These are phyloP conservation scores for Silurus aristotelis DNA, from an alignment of 2,797 vertebrate species.

Conservation along the genomic window DNA sequence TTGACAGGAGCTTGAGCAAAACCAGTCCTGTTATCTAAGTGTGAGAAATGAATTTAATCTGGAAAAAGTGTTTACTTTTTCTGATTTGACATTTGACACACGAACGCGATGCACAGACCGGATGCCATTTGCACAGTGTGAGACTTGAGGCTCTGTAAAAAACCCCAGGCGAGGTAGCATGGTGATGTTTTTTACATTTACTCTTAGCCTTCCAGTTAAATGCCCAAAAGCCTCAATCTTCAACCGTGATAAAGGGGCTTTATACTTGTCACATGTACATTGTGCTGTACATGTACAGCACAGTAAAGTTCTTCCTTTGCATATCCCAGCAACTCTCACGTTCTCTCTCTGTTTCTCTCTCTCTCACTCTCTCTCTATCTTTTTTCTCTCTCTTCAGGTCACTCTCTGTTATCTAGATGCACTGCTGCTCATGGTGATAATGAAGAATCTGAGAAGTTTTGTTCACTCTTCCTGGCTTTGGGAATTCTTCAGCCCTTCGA, in stretches of 20 bases:
- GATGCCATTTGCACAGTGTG: neutral
- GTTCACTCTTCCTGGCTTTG: constrained; percentile 83
- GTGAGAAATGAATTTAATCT: neutral
- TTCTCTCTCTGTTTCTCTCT: constrained; percentile 9
- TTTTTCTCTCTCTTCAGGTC: constrained; percentile 70
- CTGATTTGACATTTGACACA: neutral
- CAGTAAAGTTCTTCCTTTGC: too few relatives aligned
- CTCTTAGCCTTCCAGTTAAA: neutral
- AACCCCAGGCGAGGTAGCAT: neutral
- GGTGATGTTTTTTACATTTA: neutral
- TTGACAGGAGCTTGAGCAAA: neutral
- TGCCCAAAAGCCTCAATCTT: neutral
- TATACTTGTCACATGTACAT: too few relatives aligned
- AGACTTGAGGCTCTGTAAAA: neutral
- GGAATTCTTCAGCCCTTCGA: constrained; percentile 88
- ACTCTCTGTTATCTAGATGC: constrained; percentile 84
- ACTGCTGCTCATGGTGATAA: constrained; percentile 68
- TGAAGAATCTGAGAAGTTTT: constrained; percentile 83
- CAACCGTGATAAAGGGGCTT: neutral
- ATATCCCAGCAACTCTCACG: neutral
- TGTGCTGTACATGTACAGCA: too few relatives aligned
- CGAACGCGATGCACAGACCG: too few relatives aligned
- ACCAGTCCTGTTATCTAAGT: neutral
- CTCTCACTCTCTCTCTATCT: neutral
- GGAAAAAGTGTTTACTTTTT: neutral